Base-by-base conservation (phyloP, 1,140 invertebrate species). In the Antheraea pernyi region DNA sequence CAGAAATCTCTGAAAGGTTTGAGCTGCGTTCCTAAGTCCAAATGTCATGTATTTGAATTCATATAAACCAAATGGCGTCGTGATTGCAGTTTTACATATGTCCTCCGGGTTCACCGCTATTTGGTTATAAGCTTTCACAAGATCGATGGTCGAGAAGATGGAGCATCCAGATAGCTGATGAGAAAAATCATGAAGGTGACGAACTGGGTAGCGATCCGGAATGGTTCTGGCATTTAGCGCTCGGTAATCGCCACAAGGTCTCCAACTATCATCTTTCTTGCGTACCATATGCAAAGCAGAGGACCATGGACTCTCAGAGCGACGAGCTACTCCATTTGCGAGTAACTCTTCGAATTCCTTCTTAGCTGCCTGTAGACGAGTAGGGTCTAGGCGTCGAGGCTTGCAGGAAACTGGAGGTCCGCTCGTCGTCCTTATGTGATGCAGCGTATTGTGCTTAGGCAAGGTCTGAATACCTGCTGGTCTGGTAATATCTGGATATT, bases 1-100 rank as follows among this genome's bases (percentile, higher is more conserved):
- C 0, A 74, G 59, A 37, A 74, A 67, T 58, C 72, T n/a, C 39
- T 69, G 72, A 37, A 69, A 73, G 7, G 72, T 73, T 63, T 73
- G 68, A n/a, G 64, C 67, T 63, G 69, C 59, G 46, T 71, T 69
- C 18, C 73, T 59, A 60, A 74, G 67, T 16, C 73, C 59, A 13
- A 73, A 73, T 0, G 68, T 73, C 67, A 67, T 70, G 30, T 70
- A 70, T 37, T 30, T 46, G 39, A 71, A 67, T 30, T 65, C 63
- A 60, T 53, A 63, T n/a, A 63, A 37, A 37, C 61, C 61, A 37
- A 63, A 63, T 19, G 61, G 61, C 30, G 66, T 68, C n/a, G 66
- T 68, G 9, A 72, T 70, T 13, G 68, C 72, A 4, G 68, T 73
- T 59, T 69, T 73, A 6, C 60, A 60, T 36, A 70, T 67, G 19